Base-by-base conservation (phyloP, 37 sponge, comb jelly and placozoan species). In the Beroe forskalii region DNA sequence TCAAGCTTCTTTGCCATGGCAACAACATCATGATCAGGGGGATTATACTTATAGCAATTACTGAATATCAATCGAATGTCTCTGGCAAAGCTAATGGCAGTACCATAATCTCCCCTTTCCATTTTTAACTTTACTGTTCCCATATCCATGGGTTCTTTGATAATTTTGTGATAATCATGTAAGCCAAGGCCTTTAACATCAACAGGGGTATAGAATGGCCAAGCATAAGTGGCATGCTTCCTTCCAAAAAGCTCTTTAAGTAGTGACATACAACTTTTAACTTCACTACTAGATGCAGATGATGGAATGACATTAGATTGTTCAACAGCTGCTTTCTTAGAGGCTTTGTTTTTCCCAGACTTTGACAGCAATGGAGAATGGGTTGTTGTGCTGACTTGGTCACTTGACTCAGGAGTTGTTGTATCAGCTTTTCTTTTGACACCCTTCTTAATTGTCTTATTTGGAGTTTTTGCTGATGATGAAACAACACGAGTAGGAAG, bases 21-120 rank as follows among this genome's bases (percentile, higher is more conserved):
- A 27, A 98, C 99, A 41, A 98, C 95, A 89, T 96, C 96, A 64
- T 96, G 95, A 43, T 98, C 99, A 17, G 99, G 96, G 39, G 99
- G 97, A 39, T 98, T 98, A 92, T 98, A 98, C 92, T 95, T 95
- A 93, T 96, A 96, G 76, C 99, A 98, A 83, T 98, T 98, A 41
- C 95, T 94, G 92, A 98, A 98, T 66, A 96, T 95, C 67, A 98
- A 89, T 27, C 99, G 62, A 14, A 98, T 90, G 76, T 98, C 99
- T 35, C 92, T 89, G 35, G 97, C 95, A 92, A 98, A 98, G 22
- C 95, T 94, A 8, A 39, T 55, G 8, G 91, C 90, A 30, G 60
- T 60, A 12, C 61, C 60, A 89, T 96, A 98, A 92, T 93, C 95
- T 31, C 95, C 62, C 1, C 31, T 64, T 25, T 96, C 97, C 86